Base-by-base conservation (phyloP, 1,140 invertebrate species). In the Bombus sibiricus region DNA sequence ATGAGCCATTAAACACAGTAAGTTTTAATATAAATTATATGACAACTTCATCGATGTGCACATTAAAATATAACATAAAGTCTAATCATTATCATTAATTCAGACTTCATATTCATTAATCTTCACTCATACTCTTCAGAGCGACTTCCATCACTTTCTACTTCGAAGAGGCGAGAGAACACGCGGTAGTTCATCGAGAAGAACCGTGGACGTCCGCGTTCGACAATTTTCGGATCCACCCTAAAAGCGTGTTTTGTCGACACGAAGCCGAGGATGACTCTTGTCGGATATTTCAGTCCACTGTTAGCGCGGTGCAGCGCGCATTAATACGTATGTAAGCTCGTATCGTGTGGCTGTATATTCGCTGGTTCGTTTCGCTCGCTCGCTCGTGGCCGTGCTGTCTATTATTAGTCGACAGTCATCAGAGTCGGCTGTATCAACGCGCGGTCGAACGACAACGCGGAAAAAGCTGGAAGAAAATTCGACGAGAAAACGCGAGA, bases 391-490 rank as follows among this genome's bases (percentile, higher is more conserved):
- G 86, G 86, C 86, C 80, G 82, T 66, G 73, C 41, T 64, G 80
- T 80, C 93, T 95, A 94, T 94, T 95, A 94, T 94, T 95, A 94
- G 94, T 92, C 81, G 87, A 88, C 92, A 93, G 93, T 94, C 94
- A 94, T 94, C 93, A 90, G 90, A 92, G 90, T 86, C 89, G 88
- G 86, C 81, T 91, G 89, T 92, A 34, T 66, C 83, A 78, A 75
- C 81, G 86, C 71, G 69, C 76, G 74, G 78, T 68, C 77, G 75
- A 80, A 78, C 80, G 64, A 75, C 43, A 80, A 88, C 83, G 82
- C 75, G 87, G 81, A 89, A 89, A 79, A 89, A 86, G 68, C 83
- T 86, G 84, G 43, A 86, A 86, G 77, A 88, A 74, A 87, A 73
- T 69, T 86, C 75, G 74, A 43, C 77, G 37, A 41, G 34, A 86